Evolutionary conservation across 2,888 invertebrate genomes (phyloP).

Genomic region (Gymnoscelis rufifasciata): DNA sequence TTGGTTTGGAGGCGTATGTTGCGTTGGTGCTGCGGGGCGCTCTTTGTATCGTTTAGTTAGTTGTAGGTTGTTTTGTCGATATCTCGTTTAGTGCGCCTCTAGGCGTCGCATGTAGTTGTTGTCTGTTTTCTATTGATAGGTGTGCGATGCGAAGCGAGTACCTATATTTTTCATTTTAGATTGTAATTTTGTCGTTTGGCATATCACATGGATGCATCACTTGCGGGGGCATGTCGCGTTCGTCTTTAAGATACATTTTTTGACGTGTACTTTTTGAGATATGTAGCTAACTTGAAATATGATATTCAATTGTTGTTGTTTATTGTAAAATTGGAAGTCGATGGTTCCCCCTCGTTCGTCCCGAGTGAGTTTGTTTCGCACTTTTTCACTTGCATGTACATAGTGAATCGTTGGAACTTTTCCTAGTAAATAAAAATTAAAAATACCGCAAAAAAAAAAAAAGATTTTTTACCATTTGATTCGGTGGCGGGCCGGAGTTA

Average conservation of each 20-base stretch:
- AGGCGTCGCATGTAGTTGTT: constrained; percentile 45
- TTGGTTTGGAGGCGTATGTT: constrained; percentile 54
- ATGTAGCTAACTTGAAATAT: constrained; percentile 30
- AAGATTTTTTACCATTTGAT: constrained; percentile 53
- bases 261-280: constrained; percentile 29
- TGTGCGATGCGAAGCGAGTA: constrained; percentile 30
- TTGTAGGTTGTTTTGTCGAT: constrained; percentile 60
- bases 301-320: constrained; percentile 31
- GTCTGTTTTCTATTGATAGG: constrained; percentile 46
- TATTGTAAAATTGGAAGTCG: constrained; percentile 27
- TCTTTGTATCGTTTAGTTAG: constrained; percentile 46
- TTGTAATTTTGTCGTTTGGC: constrained; percentile 50
- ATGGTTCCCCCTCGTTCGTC: constrained; percentile 35
- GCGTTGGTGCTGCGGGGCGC: constrained; percentile 50
- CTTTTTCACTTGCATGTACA: constrained; percentile 63
- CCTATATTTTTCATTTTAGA: constrained; percentile 29
- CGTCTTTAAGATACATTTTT: constrained; percentile 22
- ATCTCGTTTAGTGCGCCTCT: constrained; percentile 29
- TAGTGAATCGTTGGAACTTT: constrained; percentile 41
- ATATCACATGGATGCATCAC: constrained; percentile 56
- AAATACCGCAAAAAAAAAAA: constrained; percentile 55
- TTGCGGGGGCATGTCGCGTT: constrained; percentile 43
- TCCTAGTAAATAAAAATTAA: constrained; percentile 49
- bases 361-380: constrained; percentile 60
- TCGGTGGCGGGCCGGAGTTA: constrained; percentile 32